Evolutionary conservation across 2,797 vertebrate species (phyloP), one percentile per base, ranked within the genome.

Genomic region (Scolopax bukidnonensis): DNA sequence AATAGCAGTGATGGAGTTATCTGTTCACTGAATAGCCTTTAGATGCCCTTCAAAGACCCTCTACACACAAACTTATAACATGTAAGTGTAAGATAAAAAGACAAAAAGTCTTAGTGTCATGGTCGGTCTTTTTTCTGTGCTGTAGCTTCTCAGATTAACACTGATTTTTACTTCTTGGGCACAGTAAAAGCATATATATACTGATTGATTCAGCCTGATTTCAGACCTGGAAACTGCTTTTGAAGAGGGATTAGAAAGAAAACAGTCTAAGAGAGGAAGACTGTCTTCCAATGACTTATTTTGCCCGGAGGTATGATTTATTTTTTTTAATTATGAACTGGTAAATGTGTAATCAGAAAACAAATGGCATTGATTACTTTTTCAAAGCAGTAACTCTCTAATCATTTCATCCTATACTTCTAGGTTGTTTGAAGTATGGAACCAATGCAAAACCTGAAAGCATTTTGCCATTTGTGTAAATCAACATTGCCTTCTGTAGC

Each of bases 301-400:
- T 96, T 89, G 28, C 57, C 38, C n/a, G 48, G 41, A 85, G 69
- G 43, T 74, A 50, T 70, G 79, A 60, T 60, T 68, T 47, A 3
- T 67, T 92, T 71, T 90, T 91, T 93, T 74, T 3, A 86, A 83
- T 85, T 94, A 67, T 2, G 0, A 75, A 61, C 19, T 10, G 5
- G 38, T 75, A 89, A 73, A 60, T 3, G 4, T 83, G 25, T 83
- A 69, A 95, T 93, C 71, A 93, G 73, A 95, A 92, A 95, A 91
- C 92, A 96, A 97, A 80, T 92, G 81, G 43, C 23, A 90, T 75
- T 80, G 91, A 89, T 96, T 96, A 80, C 60, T 83, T 89, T 92
- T 90, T 86, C 56, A 75, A 91, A 94, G 78, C 48, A 65, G n/a
- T 70, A 63, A 71, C 56, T 92, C 79, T 64, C 68, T 86, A 63